A percentile compares a stretch with the other conserved stretches of the same genome.
phyloP scores from a whole-genome alignment of 92 coral and sea anemone genomes.

The Actinernus sp. region DNA sequence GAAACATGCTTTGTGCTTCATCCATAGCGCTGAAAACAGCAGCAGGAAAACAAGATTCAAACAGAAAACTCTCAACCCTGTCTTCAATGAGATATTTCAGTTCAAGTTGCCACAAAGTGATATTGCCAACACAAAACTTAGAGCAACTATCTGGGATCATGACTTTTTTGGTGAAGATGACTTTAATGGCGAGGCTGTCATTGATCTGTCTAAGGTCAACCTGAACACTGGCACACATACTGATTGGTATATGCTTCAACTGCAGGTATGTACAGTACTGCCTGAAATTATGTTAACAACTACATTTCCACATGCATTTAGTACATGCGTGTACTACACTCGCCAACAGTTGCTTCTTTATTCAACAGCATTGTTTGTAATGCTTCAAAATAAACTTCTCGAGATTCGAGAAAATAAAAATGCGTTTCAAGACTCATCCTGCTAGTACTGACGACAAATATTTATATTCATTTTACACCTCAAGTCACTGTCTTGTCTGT shows the following conservation, averaged over 20 bases:
- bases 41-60: constrained; percentile 87
- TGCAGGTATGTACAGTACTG: constrained; percentile 92
- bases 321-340: no score
- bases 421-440: no score
- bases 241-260: constrained; percentile 94
- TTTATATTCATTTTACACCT: no score
- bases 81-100: constrained; percentile 91
- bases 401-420: no score
- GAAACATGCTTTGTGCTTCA: background rate
- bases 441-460: no score
- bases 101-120: constrained; percentile 80
- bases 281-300: no score
- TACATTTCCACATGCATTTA: no score
- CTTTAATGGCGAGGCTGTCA: constrained; percentile 94
- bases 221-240: constrained; percentile 78
- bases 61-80: constrained; percentile 90
- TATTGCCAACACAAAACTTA: constrained; percentile 69
- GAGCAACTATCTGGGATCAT: constrained; percentile 91
- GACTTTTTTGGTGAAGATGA: constrained; percentile 98
- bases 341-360: no score
- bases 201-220: constrained; percentile 79
- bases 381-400: no score
- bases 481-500: no score
- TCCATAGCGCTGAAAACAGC: constrained; percentile 71
- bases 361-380: no score